These are phyloP conservation scores for Polypterus senegalus DNA, from an alignment of 2,113 vertebrate species.

Conservation along the genomic window DNA sequence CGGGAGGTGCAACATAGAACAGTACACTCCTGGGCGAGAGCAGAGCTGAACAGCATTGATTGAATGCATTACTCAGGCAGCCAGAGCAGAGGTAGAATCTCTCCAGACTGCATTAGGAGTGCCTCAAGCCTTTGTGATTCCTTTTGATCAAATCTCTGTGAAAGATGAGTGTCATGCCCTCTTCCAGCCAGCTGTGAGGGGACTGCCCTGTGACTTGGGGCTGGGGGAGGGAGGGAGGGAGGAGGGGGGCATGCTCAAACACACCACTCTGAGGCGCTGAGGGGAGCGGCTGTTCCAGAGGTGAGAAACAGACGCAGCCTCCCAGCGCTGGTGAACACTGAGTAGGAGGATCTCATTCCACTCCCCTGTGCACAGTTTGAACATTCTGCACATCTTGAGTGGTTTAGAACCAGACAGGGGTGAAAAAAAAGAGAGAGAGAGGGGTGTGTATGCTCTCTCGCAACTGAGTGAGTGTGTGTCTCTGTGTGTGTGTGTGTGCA, in stretches of 20 bases:
- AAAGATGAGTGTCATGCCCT: slow-evolving; percentile 88
- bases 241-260: slow-evolving; percentile 34
- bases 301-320: slow-evolving; percentile 58
- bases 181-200: slow-evolving; percentile 76
- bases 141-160: slow-evolving; percentile 91
- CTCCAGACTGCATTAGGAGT: slow-evolving; percentile 63
- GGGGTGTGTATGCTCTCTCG: background rate
- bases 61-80: slow-evolving; percentile 66
- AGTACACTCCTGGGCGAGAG: slow-evolving; percentile 17
- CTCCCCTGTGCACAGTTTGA: slow-evolving; percentile 68
- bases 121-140: slow-evolving; percentile 69
- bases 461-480: slow-evolving; percentile 14
- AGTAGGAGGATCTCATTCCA: slow-evolving; percentile 78
- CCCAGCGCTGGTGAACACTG: slow-evolving; percentile 47
- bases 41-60: slow-evolving; percentile 62
- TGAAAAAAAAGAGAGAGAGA: slow-evolving; percentile 6
- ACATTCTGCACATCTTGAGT: slow-evolving; percentile 69
- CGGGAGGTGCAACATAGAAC: background rate
- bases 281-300: slow-evolving; percentile 63
- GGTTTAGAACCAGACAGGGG: slow-evolving; percentile 54
- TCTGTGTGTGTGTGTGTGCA: slow-evolving; percentile 24
- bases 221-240: slow-evolving; percentile 2
- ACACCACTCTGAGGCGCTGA: slow-evolving; percentile 37
- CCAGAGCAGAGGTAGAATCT: slow-evolving; percentile 52
- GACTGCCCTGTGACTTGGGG: slow-evolving; percentile 68